A percentile compares a stretch with the other conserved stretches of the same genome.
These are phyloP conservation scores for human DNA, from an alignment of 2,113 vertebrate genomes.

Conservation along the genomic window GRCh38 chr12:84294001-84294500, in stretches of 20 bases:
- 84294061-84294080: not conserved
- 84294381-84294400: conserved; percentile 68
- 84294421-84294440: not conserved
- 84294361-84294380: conserved; percentile 60
- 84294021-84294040: not conserved
- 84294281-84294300: conserved; percentile 32
- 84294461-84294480: conserved; percentile 48
- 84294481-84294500: conserved; percentile 73
- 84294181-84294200: not conserved
- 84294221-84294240: not conserved
- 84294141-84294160: not conserved
- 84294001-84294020: not conserved
- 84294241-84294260: not conserved
- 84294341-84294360: conserved; percentile 51
- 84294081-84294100: not conserved
- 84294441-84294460: conserved; percentile 8
- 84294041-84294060: not conserved
- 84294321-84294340: conserved; percentile 53
- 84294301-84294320: not conserved
- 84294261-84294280: conserved; percentile 55
- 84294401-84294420: conserved; percentile 52
- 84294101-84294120: not conserved
- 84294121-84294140: not conserved
- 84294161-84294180: not conserved
- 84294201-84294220: not conserved